Conservation (phyloP, 2,797 vertebrate genomes). For the Mus caroli region DNA sequence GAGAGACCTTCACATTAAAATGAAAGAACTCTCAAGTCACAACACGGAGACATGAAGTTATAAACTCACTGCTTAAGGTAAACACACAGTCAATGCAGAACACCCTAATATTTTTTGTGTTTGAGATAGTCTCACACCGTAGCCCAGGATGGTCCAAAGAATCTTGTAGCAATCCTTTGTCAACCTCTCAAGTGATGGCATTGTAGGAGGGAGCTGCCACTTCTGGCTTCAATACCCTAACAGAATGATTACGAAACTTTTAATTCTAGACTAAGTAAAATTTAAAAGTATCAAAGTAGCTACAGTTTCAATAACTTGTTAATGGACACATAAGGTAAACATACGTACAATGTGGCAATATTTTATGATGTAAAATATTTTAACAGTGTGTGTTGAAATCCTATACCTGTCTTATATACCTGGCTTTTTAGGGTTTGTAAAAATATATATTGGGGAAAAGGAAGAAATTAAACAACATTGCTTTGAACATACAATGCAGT, state of each 20-base stretch:
- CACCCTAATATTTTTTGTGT: not conserved
- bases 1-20: slow-evolving; percentile 32
- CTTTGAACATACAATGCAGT: not conserved
- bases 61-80: not conserved
- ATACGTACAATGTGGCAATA: not conserved
- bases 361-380: not conserved
- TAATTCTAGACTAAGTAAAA: not conserved
- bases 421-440: not conserved
- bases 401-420: not conserved
- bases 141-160: not conserved
- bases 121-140: not conserved
- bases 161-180: not conserved
- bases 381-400: not conserved
- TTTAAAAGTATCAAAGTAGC: not conserved
- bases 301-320: not conserved
- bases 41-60: not conserved
- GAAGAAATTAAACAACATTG: not conserved
- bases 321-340: not conserved
- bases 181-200: not conserved
- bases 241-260: not conserved
- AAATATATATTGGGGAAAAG: not conserved
- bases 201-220: not conserved
- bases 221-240: not conserved
- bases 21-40: not conserved
- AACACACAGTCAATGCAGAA: not conserved